phyloP scores from a whole-genome alignment of 2,113 vertebrate genomes.

The Sinocyclocheilus rhinocerous region DNA sequence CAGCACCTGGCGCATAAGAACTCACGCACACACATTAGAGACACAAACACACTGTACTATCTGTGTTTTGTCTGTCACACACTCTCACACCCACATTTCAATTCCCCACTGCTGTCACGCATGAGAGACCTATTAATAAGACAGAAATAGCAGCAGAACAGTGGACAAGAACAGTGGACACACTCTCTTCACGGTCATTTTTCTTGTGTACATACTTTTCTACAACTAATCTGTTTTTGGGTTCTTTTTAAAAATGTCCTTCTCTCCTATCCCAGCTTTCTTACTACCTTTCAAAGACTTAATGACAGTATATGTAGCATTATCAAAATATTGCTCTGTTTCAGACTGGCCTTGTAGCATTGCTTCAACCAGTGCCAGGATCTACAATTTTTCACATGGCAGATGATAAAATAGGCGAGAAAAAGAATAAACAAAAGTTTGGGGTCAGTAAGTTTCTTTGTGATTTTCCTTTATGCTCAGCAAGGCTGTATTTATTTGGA shows the following conservation, averaged over 20 bases:
- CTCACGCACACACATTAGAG: slow-evolving; percentile 18
- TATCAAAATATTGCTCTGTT: background rate
- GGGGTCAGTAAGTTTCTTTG: too few species aligned
- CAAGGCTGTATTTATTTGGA: too few species aligned
- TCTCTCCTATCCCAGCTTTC: background rate
- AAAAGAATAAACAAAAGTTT: too few species aligned
- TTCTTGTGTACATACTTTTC: background rate
- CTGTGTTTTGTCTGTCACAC: slow-evolving; percentile 37
- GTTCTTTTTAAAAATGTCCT: too few species aligned
- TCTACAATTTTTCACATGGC: too few species aligned
- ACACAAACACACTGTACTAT: slow-evolving; percentile 1
- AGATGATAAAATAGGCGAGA: background rate
- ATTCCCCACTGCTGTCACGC: background rate
- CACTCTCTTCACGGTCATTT: background rate
- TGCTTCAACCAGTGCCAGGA: background rate
- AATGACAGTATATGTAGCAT: background rate
- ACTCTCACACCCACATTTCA: slow-evolving; percentile 35
- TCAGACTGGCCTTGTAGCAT: background rate
- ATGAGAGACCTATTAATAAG: slow-evolving; percentile 71
- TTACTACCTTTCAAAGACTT: background rate
- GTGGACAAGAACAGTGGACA: slow-evolving; percentile 61
- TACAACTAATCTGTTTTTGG: too few species aligned
- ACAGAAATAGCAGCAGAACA: slow-evolving; percentile 71
- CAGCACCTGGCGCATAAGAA: slow-evolving; percentile 64
- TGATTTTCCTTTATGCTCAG: too few species aligned